Percentiles rank a stretch among this genome's conserved stretches.
phyloP scores from a whole-genome alignment of 2,888 invertebrate species.

The Nomada lathburiana region DNA sequence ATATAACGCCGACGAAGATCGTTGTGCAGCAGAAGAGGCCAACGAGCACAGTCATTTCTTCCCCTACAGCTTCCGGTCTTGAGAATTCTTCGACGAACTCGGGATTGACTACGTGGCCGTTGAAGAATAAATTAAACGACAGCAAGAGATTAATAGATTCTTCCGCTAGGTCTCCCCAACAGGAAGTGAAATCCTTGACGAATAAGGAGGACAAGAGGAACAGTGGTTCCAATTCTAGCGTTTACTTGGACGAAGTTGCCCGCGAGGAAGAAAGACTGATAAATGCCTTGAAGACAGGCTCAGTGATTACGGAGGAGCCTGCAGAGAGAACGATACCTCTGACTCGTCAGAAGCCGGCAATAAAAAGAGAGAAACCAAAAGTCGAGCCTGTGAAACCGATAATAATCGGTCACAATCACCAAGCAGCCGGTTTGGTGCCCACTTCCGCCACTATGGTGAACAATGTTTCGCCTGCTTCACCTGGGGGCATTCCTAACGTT shows the following conservation, averaged over 20 bases:
- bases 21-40: conserved; percentile 84
- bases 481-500: conserved; percentile 1
- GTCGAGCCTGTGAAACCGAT: conserved; percentile 79
- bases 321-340: conserved; percentile 47
- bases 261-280: conserved; percentile 92
- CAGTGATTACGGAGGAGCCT: conserved; percentile 86
- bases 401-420: conserved; percentile 70
- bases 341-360: conserved; percentile 77
- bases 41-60: conserved; percentile 82
- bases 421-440: conserved; percentile 55
- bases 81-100: conserved; percentile 72
- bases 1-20: conserved; percentile 86
- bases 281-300: conserved; percentile 91
- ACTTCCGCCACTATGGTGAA: conserved; percentile 69
- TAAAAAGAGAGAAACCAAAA: conserved; percentile 80
- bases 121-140: conserved; percentile 86
- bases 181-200: conserved; percentile 53
- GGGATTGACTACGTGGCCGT: conserved; percentile 87
- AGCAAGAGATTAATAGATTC: conserved; percentile 78
- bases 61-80: conserved; percentile 43
- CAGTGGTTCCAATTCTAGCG: conserved; percentile 65
- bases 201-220: conserved; percentile 67
- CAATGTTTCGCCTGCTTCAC: conserved; percentile 47
- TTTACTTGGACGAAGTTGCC: conserved; percentile 89
- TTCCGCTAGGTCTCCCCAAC: conserved; percentile 33